These are phyloP conservation scores for Poeciliopsis gracilis DNA, from an alignment of 2,797 vertebrate genomes.

Conservation along the genomic window DNA sequence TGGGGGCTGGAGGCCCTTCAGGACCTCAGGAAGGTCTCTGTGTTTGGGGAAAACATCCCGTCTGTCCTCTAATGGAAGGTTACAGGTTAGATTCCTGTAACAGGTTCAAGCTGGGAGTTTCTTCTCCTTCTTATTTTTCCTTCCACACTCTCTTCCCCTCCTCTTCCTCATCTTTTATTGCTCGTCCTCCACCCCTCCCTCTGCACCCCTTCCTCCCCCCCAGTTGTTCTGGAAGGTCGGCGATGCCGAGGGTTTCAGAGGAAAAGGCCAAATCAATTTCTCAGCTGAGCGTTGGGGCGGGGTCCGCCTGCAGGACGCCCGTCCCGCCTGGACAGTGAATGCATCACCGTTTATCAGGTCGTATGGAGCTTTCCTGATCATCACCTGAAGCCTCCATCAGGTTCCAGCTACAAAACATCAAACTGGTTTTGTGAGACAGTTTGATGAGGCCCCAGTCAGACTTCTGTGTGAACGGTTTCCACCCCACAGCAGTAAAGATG, in stretches of 20 bases:
- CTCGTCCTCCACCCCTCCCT: too few species aligned
- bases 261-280: conserved; percentile 72
- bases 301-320: too few species aligned
- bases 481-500: too few species aligned
- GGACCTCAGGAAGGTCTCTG: not conserved
- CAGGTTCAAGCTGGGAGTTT: not conserved
- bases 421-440: too few species aligned
- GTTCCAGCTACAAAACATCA: not conserved
- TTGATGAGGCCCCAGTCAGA: too few species aligned
- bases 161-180: too few species aligned
- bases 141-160: not conserved
- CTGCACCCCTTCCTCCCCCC: not conserved
- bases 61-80: conserved; percentile 18
- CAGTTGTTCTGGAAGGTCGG: conserved; percentile 47
- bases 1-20: not conserved
- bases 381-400: not conserved
- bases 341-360: conserved; percentile 27
- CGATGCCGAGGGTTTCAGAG: conserved; percentile 53
- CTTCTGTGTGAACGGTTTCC: too few species aligned
- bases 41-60: too few species aligned
- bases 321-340: conserved; percentile 11
- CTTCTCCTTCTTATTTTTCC: not conserved
- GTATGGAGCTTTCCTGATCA: conserved; percentile 5
- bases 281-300: conserved; percentile 17
- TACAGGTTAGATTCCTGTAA: conserved; percentile 1